These are phyloP conservation scores for Microplitis deprimator DNA, from an alignment of 2,888 invertebrate genomes.

Conservation along the genomic window DNA sequence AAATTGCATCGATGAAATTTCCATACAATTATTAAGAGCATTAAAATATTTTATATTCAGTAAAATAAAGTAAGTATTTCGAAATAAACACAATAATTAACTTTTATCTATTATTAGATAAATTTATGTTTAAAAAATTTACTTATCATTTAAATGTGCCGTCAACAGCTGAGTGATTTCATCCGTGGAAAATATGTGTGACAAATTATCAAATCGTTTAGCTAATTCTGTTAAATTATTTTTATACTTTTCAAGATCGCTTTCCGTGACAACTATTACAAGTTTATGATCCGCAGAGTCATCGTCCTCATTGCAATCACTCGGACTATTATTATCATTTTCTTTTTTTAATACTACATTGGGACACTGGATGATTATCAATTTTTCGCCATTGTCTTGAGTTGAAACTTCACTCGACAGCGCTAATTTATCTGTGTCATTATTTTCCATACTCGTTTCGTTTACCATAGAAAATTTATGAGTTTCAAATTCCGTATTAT, in stretches of 20 bases:
- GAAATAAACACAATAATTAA: background rate
- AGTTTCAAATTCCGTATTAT: too few relatives aligned
- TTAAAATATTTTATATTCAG: too few relatives aligned
- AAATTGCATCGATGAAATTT: background rate
- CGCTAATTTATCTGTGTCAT: too few relatives aligned
- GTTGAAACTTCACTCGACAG: too few relatives aligned
- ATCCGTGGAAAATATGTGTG: conserved; percentile 36
- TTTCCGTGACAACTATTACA: conserved; percentile 46
- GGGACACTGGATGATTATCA: too few relatives aligned
- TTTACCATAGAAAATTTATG: too few relatives aligned
- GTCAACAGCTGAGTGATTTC: conserved; percentile 44
- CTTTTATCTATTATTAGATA: too few relatives aligned
- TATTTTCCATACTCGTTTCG: too few relatives aligned
- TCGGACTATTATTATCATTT: background rate
- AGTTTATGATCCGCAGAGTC: conserved; percentile 7
- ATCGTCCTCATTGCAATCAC: conserved; percentile 10
- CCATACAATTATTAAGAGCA: too few relatives aligned
- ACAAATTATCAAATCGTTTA: conserved; percentile 40
- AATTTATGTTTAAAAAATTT: background rate
- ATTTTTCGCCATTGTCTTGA: too few relatives aligned
- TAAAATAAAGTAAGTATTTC: background rate
- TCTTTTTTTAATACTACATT: background rate
- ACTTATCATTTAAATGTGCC: conserved; percentile 36
- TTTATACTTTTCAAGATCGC: conserved; percentile 45
- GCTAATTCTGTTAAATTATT: conserved; percentile 48